These are phyloP conservation scores for Anaspis maculata DNA, from an alignment of 2,888 invertebrate species.

Conservation along the genomic window DNA sequence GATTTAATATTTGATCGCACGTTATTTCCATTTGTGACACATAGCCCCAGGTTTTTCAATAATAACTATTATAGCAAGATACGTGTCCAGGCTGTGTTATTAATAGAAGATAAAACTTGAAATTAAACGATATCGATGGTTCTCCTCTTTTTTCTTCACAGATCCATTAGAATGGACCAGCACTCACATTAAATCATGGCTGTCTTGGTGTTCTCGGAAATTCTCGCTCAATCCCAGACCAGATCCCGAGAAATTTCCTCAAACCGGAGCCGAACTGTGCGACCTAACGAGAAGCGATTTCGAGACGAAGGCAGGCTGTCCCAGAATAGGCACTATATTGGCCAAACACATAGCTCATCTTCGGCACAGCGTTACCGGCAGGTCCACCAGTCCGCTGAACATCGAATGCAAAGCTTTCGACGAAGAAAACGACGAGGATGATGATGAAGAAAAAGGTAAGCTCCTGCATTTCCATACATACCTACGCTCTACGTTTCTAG, in stretches of 20 bases:
- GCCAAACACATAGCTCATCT: slow-evolving; percentile 55
- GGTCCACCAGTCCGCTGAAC: slow-evolving; percentile 49
- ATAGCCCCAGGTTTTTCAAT: too few relatives aligned
- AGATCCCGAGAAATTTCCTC: slow-evolving; percentile 47
- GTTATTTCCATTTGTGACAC: too few relatives aligned
- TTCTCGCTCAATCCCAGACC: slow-evolving; percentile 51
- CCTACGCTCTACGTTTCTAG: too few relatives aligned
- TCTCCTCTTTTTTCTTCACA: too few relatives aligned
- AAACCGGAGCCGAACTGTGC: slow-evolving; percentile 49
- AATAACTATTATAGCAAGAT: too few relatives aligned
- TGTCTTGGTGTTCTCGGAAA: slow-evolving; percentile 52
- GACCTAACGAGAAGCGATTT: slow-evolving; percentile 55
- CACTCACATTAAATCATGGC: slow-evolving; percentile 52
- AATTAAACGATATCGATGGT: too few relatives aligned
- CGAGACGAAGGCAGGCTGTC: slow-evolving; percentile 45
- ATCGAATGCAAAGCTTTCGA: slow-evolving; percentile 42
- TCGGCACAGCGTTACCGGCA: slow-evolving; percentile 52
- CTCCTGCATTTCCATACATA: too few relatives aligned
- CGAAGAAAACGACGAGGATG: slow-evolving; percentile 24
- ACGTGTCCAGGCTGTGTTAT: too few relatives aligned
- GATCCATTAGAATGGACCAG: slow-evolving; percentile 58
- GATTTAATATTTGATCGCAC: too few relatives aligned
- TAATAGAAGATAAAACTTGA: too few relatives aligned
- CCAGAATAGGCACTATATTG: slow-evolving; percentile 46
- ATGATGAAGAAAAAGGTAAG: slow-evolving; percentile 29